These are phyloP conservation scores for Corapipo altera DNA, from an alignment of 2,113 vertebrate species.

Conservation along the genomic window DNA sequence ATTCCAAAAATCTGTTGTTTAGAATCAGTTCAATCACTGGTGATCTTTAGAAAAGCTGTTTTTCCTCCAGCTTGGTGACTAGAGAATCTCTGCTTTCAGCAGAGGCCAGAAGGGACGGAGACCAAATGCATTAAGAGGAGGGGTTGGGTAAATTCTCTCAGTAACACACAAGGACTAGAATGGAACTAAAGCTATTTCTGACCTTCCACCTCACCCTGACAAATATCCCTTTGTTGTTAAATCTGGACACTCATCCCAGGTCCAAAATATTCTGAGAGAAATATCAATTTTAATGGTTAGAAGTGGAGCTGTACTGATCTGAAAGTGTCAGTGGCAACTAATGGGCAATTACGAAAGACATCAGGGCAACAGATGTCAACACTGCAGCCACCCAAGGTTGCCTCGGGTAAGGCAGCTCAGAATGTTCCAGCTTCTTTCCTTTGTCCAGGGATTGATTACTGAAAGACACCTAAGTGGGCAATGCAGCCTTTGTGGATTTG, in stretches of 20 bases:
- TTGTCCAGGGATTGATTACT: background rate
- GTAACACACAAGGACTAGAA: background rate
- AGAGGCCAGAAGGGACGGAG: background rate
- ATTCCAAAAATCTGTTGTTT: background rate
- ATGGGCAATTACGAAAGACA: background rate
- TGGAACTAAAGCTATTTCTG: background rate
- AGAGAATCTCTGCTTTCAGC: background rate
- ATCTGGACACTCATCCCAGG: background rate
- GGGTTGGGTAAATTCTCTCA: background rate
- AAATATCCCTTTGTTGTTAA: background rate
- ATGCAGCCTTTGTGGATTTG: background rate
- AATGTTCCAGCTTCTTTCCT: background rate
- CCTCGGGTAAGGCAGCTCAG: background rate
- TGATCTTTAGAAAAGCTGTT: background rate
- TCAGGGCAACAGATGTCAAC: background rate
- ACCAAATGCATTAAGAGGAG: background rate
- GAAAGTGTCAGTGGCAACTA: background rate
- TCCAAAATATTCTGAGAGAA: background rate
- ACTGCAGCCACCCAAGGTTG: background rate
- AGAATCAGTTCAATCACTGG: background rate
- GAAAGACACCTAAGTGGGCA: background rate
- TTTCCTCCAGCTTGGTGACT: background rate
- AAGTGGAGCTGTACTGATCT: background rate
- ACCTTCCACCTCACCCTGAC: background rate
- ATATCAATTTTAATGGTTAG: background rate